Evolutionary conservation across 2,888 invertebrate genomes (phyloP).

Genomic region (Synergus laeviventris): DNA sequence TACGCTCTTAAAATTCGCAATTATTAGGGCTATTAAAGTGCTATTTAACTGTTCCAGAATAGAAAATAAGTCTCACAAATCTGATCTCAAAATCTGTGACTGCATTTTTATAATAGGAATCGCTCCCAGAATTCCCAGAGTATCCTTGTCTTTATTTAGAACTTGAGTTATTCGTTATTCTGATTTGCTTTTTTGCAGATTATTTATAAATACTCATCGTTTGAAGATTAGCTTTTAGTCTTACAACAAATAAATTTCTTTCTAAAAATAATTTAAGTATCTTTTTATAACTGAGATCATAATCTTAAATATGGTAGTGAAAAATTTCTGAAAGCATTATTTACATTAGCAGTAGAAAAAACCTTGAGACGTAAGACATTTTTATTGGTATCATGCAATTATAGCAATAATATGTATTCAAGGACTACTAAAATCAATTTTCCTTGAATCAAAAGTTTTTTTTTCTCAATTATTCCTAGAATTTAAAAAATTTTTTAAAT

Average conservation of each 20-base stretch:
- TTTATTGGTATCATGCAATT: constrained; percentile 1
- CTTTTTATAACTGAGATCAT: not conserved
- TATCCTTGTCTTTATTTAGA: constrained; percentile 21
- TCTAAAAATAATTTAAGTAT: not conserved
- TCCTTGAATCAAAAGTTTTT: not conserved
- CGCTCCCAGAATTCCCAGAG: not conserved
- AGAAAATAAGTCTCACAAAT: not conserved
- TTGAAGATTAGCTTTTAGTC: not conserved
- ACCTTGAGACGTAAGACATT: not conserved
- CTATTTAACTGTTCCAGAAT: not conserved
- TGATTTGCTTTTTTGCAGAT: constrained; percentile 1
- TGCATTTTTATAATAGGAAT: not conserved
- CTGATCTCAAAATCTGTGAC: not conserved
- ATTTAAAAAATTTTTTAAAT: not conserved
- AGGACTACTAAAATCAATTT: not conserved
- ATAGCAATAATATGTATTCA: not conserved
- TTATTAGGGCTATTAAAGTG: not conserved
- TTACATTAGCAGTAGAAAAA: not conserved
- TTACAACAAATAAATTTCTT: not conserved
- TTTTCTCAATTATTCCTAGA: not conserved
- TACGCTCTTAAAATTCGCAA: not conserved
- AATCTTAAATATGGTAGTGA: not conserved
- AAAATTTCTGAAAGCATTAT: not conserved
- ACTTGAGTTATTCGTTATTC: not conserved
- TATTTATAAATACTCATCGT: constrained; percentile 9